Conservation (phyloP, 2,888 invertebrate species). For the Dryobota labecula region DNA sequence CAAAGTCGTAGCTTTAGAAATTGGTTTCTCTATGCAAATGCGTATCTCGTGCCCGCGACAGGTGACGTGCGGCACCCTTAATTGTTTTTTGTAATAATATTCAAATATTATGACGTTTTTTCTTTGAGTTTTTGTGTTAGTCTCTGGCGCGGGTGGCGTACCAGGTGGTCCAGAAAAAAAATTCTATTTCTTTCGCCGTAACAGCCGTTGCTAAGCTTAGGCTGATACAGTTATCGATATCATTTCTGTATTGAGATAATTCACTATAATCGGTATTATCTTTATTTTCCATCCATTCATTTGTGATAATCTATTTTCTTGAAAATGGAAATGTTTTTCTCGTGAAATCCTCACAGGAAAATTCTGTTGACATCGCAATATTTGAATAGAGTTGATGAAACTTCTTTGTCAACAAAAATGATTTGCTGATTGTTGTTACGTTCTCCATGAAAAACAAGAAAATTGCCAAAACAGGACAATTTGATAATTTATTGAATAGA, state of each 20-base stretch:
- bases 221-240: slow-evolving; percentile 52
- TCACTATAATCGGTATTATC: not conserved
- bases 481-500: not conserved
- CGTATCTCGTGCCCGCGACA: slow-evolving; percentile 88
- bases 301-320: not conserved
- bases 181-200: slow-evolving; percentile 80
- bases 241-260: slow-evolving; percentile 6
- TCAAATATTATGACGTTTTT: slow-evolving; percentile 90
- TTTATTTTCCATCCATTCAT: not conserved
- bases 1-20: slow-evolving; percentile 75
- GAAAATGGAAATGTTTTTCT: slow-evolving; percentile 32
- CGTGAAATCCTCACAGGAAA: slow-evolving; percentile 10
- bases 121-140: slow-evolving; percentile 81
- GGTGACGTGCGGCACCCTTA: slow-evolving; percentile 89
- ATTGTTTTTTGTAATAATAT: slow-evolving; percentile 90
- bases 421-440: slow-evolving; percentile 9
- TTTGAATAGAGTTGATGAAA: slow-evolving; percentile 30
- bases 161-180: slow-evolving; percentile 88
- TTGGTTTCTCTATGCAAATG: slow-evolving; percentile 89
- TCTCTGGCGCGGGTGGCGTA: slow-evolving; percentile 85
- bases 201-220: slow-evolving; percentile 82
- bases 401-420: slow-evolving; percentile 20
- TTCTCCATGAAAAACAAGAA: slow-evolving; percentile 27
- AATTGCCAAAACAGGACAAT: slow-evolving; percentile 19
- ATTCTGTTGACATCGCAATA: slow-evolving; percentile 15